Conservation (phyloP, 2,888 invertebrate species). For the Acleris emargana region DNA sequence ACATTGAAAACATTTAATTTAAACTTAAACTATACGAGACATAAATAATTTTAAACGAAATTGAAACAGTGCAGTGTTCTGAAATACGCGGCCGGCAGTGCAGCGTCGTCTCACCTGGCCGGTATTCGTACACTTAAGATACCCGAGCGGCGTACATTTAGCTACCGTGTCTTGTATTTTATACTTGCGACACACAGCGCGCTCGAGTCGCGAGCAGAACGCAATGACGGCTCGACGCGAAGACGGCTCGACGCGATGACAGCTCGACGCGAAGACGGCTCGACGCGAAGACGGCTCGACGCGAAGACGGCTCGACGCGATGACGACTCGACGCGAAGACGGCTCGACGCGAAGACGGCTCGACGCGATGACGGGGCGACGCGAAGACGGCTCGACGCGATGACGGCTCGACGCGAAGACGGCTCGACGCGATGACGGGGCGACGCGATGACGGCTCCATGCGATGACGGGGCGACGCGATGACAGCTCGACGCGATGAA, state of each 20-base stretch:
- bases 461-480: not conserved
- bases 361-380: not conserved
- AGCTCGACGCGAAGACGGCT: no score
- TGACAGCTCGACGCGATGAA: slow-evolving; percentile 10
- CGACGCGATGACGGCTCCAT: no score
- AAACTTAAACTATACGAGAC: no score
- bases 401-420: not conserved
- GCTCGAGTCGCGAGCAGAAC: no score
- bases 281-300: no score
- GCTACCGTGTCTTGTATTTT: slow-evolving; percentile 10
- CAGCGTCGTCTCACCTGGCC: slow-evolving; percentile 39
- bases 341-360: slow-evolving; percentile 3
- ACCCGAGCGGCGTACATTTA: slow-evolving; percentile 27
- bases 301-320: no score
- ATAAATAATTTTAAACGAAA: not conserved
- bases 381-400: no score
- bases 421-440: not conserved
- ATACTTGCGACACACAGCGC: no score
- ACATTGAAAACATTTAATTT: no score
- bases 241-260: no score
- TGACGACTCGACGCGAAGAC: no score
- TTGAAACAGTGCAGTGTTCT: slow-evolving; percentile 12
- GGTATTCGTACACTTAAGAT: slow-evolving; percentile 33
- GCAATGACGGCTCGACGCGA: no score
- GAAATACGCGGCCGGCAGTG: slow-evolving; percentile 43